Evolutionary conservation across 2,888 invertebrate genomes (phyloP).

Genomic region (Leptarthrus brevirostris): DNA sequence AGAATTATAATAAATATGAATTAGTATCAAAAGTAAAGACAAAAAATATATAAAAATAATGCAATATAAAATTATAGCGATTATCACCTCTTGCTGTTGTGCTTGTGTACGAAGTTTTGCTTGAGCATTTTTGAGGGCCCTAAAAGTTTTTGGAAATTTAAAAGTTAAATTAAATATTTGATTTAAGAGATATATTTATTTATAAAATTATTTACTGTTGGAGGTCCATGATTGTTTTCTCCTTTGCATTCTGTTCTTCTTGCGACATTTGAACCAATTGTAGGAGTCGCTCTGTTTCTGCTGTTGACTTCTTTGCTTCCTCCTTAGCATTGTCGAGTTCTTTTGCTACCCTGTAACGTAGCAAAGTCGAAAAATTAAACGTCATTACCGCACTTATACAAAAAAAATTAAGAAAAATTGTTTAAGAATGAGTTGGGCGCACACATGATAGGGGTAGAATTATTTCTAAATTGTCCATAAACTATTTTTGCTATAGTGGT

Average conservation of each 20-base stretch:
- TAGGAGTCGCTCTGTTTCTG: constrained; percentile 88
- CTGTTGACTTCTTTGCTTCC: constrained; percentile 82
- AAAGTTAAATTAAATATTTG: constrained; percentile 5
- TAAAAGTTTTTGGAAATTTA: constrained; percentile 67
- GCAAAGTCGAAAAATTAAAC: not conserved
- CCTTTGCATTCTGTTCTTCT: constrained; percentile 92
- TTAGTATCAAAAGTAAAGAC: not conserved
- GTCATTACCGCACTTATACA: not conserved
- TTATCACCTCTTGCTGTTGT: constrained; percentile 74
- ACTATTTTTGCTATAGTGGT: too few relatives aligned
- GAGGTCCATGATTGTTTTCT: constrained; percentile 90
- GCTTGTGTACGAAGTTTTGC: constrained; percentile 88
- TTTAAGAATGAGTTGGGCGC: not conserved
- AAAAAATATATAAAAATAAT: not conserved
- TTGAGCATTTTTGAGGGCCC: constrained; percentile 90
- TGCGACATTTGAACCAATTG: constrained; percentile 94
- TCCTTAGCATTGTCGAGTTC: constrained; percentile 80
- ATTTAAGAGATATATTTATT: not conserved
- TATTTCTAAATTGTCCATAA: too few relatives aligned
- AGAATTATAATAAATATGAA: constrained; percentile 28
- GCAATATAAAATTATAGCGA: not conserved
- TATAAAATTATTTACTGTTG: constrained; percentile 76
- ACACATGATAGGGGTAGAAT: too few relatives aligned
- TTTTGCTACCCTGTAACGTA: constrained; percentile 63
- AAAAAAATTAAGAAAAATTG: not conserved